Evolutionary conservation across 2,113 vertebrate genomes (phyloP), one percentile per base, ranked within the genome.

Genomic region (Mandrillus leucophaeus): DNA sequence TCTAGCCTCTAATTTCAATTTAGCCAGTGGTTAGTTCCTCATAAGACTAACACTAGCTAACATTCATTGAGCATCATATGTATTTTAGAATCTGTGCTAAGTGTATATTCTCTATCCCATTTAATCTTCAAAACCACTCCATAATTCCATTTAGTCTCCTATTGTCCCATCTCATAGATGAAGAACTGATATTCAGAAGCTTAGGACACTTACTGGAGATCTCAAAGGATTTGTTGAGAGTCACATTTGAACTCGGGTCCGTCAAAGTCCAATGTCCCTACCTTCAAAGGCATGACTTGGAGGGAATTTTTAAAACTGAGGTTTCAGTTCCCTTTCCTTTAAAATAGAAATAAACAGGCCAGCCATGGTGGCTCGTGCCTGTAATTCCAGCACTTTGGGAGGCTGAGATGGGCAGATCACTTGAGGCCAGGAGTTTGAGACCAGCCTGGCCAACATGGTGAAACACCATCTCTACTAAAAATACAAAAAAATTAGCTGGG

Each of bases 281-380:
- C 22, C 55, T 14, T 61, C 66, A 64, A 55, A 66, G 55, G 17
- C 13, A 52, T 79, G 72, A 80, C 25, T 64, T 68, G 43, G 35
- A 79, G 25, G 87, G 30, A 23, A 20, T 43, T 83, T 64, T 86
- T 20, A 18, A 48, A 95, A 87, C 25, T 7, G 9, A 89, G 66
- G 32, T 6, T 32, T 94, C 10, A 32, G 20, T 92, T 78, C 89
- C 40, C 38, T 75, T 91, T 82, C 70, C 30, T 89, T 89, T 61
- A 87, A 87, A 73, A 70, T 79, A 91, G 68, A 92, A 73, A 55
- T 96, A 75, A 93, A 92, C 5, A 55, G 18, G 52, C 52, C 52
- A 55, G 52, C 18, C 52, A 1, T 55, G 52, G 52, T 55, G 52
- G 52, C 52, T 55, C 6, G 18, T 55, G 18, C 52, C 52, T 55